A percentile compares a stretch with the other conserved stretches of the same genome.
Conservation (phyloP, 2,797 vertebrate species). For the Mus minutoides region DNA sequence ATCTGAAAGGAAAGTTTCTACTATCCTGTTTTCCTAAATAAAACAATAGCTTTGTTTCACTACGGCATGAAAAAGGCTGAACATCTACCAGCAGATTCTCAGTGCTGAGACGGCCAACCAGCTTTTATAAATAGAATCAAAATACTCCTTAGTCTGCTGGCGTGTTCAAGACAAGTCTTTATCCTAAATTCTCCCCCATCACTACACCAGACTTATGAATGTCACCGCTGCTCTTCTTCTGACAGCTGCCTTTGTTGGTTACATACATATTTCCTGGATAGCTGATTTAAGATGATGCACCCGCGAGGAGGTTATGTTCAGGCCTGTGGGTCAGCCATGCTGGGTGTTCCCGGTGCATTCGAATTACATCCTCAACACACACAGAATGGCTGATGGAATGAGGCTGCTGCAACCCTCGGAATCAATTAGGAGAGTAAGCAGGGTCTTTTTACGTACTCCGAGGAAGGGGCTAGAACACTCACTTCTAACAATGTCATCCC, state of each 20-base stretch:
- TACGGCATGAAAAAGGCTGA: background rate
- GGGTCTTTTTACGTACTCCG: slow-evolving; percentile 74
- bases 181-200: background rate
- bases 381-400: slow-evolving; percentile 74
- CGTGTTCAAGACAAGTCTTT: background rate
- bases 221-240: slow-evolving; percentile 55
- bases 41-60: background rate
- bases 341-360: slow-evolving; percentile 63
- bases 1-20: slow-evolving; percentile 47
- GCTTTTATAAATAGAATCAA: background rate
- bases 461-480: slow-evolving; percentile 71
- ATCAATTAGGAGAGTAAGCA: slow-evolving; percentile 83
- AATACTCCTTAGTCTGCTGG: background rate
- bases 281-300: slow-evolving; percentile 76
- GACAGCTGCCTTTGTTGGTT: slow-evolving; percentile 74
- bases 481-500: slow-evolving; percentile 27
- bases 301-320: slow-evolving; percentile 51
- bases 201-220: background rate
- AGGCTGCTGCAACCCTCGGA: slow-evolving; percentile 82
- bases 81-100: background rate
- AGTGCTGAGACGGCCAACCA: background rate
- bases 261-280: slow-evolving; percentile 77
- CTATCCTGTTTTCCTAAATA: slow-evolving; percentile 31
- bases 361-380: slow-evolving; percentile 73
- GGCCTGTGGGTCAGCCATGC: slow-evolving; percentile 76